phyloP scores from a whole-genome alignment of 2,113 vertebrate genomes.

The Cariama cristata region DNA sequence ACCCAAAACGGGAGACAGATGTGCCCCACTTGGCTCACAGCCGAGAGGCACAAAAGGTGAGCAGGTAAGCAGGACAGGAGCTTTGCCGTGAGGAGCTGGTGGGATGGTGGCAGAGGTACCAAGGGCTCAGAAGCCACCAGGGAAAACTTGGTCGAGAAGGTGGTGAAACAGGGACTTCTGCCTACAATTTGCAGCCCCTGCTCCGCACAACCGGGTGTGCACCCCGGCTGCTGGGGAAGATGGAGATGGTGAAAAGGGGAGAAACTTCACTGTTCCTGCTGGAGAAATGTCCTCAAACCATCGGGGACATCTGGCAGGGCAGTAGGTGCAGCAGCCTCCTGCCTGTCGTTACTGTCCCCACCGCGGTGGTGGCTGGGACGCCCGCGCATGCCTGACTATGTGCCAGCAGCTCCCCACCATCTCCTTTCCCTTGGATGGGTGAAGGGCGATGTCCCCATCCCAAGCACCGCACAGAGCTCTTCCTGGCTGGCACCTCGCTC shows the following conservation, averaged over 20 bases:
- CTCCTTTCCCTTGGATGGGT: not conserved
- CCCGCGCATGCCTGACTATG: accelerated
- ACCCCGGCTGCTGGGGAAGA: accelerated
- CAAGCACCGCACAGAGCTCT: not conserved
- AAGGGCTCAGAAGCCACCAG: not conserved
- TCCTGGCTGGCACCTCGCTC: accelerated
- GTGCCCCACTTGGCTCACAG: not conserved
- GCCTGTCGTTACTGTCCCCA: not conserved
- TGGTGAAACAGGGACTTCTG: not conserved
- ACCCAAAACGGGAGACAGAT: accelerated
- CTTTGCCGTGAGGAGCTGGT: not conserved
- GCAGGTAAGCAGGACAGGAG: not conserved
- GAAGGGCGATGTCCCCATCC: not conserved
- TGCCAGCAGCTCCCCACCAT: not conserved
- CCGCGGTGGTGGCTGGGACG: accelerated
- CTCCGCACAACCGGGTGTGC: accelerated
- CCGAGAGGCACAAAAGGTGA: accelerated
- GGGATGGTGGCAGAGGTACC: not conserved
- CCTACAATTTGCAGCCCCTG: not conserved
- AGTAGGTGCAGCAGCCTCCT: not conserved
- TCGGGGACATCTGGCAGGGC: not conserved
- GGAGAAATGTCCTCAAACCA: not conserved
- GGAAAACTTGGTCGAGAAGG: not conserved
- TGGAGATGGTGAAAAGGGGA: not conserved
- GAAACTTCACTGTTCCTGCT: not conserved